Base-by-base conservation (phyloP, 2,113 vertebrate genomes). In the Epinephelus fuscoguttatus region DNA sequence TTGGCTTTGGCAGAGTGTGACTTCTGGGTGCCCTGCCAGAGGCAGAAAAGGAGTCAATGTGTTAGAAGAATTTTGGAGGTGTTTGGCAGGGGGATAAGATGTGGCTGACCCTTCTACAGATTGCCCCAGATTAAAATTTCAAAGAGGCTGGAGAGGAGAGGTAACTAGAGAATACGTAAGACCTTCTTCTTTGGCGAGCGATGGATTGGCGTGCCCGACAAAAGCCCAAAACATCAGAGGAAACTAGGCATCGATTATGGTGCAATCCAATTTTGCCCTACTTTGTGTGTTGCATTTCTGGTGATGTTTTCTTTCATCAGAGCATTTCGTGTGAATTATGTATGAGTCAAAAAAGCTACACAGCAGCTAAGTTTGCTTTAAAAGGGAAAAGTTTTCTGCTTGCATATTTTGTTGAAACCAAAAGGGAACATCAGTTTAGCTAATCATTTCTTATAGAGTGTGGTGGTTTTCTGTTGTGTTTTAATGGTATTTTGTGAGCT, bases 1-100 rank as follows among this genome's bases (percentile, higher is more conserved):
- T 98, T 96, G 84, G 95, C 96, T 95, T 97, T 98, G 88, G 82
- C 89, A 19, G 94, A 93, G 57, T 92, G 91, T 75, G 94, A 93
- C 92, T 95, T 96, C 91, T 95, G 95, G 66, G 89, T 88, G 2
- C 91, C 94, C 95, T 96, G 91, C 67, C 8, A 67, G 64, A 78
- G 59, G 66, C 33, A 83, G 45, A 78, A 60, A 84, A 74, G 18
- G 42, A 74, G 27, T 52, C 12, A 60, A 25, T 33, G 21, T n/a
- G 68, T 70, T 40, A 55, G 70, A 50, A 17, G 53, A 63, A 47
- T 71, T 21, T 17, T 47, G 6, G 45, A 70, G 11, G 25, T 50
- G 23, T 47, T 21, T 9, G 21, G 11, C 55, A 53, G 25, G 9
- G 33, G 61, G 78, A 47, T 59, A 40, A 73, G 33, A 83, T 1